phyloP scores from a whole-genome alignment of 2,888 invertebrate species.

The Tromatobia lineatoria region DNA sequence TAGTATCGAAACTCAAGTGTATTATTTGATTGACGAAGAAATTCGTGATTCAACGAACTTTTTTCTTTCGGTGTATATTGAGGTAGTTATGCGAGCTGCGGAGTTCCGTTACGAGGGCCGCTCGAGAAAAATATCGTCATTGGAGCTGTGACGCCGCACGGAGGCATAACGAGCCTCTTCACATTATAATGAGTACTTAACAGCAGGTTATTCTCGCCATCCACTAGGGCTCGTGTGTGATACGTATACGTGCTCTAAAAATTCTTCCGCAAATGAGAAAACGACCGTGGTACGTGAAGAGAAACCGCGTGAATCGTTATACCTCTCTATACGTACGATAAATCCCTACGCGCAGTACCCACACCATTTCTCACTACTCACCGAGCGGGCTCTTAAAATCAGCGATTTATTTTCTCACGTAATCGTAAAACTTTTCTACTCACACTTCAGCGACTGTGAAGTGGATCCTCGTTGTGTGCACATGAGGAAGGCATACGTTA shows the following conservation, averaged over 20 bases:
- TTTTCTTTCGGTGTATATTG: neutral
- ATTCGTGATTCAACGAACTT: too few species aligned
- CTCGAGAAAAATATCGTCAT: neutral
- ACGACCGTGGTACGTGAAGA: neutral
- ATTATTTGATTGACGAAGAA: too few species aligned
- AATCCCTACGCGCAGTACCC: neutral
- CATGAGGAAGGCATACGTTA: neutral
- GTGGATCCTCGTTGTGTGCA: conserved; percentile 32
- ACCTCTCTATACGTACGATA: conserved; percentile 4
- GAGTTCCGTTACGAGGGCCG: neutral
- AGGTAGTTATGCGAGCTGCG: neutral
- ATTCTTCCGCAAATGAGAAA: conserved; percentile 26
- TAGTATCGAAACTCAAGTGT: too few species aligned
- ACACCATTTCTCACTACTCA: conserved; percentile 11
- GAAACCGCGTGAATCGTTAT: conserved; percentile 33
- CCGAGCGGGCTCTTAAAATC: conserved; percentile 46
- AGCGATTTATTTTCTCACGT: conserved; percentile 58
- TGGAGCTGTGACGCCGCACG: neutral
- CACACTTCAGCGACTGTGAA: conserved; percentile 40
- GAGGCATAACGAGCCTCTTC: conserved; percentile 21
- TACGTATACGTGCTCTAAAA: conserved; percentile 19
- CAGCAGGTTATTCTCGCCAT: conserved; percentile 11
- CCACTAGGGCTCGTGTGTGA: conserved; percentile 22
- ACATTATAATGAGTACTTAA: conserved; percentile 37
- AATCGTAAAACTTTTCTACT: conserved; percentile 60